Percentiles rank a stretch among this genome's conserved stretches.
These are phyloP conservation scores for Trichomycterus rosablanca DNA, from an alignment of 2,113 vertebrate species.

Conservation along the genomic window DNA sequence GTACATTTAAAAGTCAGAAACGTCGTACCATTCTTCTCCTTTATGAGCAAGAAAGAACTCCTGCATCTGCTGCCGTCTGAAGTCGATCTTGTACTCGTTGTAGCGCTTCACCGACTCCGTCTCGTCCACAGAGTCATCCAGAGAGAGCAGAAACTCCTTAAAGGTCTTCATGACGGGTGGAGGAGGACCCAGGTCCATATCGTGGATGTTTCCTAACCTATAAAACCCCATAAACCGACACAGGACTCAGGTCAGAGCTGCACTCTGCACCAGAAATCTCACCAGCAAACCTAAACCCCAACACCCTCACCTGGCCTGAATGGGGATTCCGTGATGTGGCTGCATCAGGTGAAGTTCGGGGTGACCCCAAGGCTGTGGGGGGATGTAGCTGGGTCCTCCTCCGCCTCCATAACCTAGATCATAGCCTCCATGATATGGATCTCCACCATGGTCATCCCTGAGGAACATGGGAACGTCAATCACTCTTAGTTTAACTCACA, in stretches of 20 bases:
- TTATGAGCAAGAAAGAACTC: constrained; percentile 93
- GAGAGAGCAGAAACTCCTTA: constrained; percentile 84
- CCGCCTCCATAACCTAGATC: constrained; percentile 84
- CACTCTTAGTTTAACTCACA: too few species aligned
- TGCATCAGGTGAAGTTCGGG: constrained; percentile 86
- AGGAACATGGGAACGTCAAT: neutral
- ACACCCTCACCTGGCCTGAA: constrained; percentile 81
- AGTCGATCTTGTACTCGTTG: constrained; percentile 90
- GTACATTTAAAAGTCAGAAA: neutral
- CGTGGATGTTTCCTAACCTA: constrained; percentile 85
- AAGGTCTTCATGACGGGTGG: constrained; percentile 87
- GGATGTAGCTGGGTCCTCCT: constrained; percentile 83
- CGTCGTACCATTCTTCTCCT: constrained; percentile 89
- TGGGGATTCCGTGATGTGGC: constrained; percentile 84
- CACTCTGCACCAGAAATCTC: too few species aligned
- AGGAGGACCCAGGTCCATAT: constrained; percentile 80
- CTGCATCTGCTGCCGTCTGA: constrained; percentile 90
- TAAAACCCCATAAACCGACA: too few species aligned
- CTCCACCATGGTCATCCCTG: constrained; percentile 86
- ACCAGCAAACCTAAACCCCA: neutral
- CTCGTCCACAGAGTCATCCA: constrained; percentile 90
- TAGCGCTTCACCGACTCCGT: constrained; percentile 88
- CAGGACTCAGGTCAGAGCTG: too few species aligned
- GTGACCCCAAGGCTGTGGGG: constrained; percentile 89
- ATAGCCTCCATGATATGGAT: constrained; percentile 84